Evolutionary conservation across 2,797 vertebrate species (phyloP).

Genomic region (Anolis apletophallus): DNA sequence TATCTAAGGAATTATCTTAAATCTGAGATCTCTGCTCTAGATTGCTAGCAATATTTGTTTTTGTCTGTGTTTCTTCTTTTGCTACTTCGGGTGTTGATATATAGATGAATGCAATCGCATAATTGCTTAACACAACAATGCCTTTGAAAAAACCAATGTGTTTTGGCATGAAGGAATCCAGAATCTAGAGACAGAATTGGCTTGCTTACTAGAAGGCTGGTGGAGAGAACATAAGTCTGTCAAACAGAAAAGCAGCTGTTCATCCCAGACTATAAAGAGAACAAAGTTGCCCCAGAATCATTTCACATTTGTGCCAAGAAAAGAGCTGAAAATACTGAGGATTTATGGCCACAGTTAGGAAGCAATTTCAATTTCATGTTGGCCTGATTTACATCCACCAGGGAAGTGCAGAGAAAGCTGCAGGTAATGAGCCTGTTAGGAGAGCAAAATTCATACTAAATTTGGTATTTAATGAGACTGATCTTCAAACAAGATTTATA

Average conservation of each 20-base stretch:
- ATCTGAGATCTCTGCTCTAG: not conserved
- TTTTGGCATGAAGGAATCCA: not conserved
- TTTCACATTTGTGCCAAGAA: constrained; percentile 1
- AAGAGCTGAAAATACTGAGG: not conserved
- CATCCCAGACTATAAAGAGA: constrained; percentile 18
- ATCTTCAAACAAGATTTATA: constrained; percentile 28
- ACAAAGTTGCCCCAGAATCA: constrained; percentile 10
- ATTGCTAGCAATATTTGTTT: not conserved
- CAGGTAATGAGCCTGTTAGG: not conserved
- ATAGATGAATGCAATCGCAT: not conserved
- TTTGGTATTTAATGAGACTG: constrained; percentile 41
- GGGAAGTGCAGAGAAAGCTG: constrained; percentile 36
- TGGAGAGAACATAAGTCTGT: not conserved
- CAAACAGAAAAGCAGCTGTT: constrained; percentile 16
- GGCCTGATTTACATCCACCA: constrained; percentile 41
- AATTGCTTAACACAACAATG: not conserved
- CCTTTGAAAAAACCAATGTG: not conserved
- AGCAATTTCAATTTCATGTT: constrained; percentile 45
- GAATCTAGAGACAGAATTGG: not conserved
- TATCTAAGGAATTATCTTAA: not conserved
- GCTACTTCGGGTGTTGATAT: not conserved
- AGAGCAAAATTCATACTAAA: constrained; percentile 37
- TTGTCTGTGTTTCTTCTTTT: not conserved
- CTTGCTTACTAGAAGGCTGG: not conserved
- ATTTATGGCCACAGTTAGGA: constrained; percentile 28